A percentile compares a stretch with the other conserved stretches of the same genome.
phyloP scores from a whole-genome alignment of 2,113 vertebrate genomes.

The Parus major region DNA sequence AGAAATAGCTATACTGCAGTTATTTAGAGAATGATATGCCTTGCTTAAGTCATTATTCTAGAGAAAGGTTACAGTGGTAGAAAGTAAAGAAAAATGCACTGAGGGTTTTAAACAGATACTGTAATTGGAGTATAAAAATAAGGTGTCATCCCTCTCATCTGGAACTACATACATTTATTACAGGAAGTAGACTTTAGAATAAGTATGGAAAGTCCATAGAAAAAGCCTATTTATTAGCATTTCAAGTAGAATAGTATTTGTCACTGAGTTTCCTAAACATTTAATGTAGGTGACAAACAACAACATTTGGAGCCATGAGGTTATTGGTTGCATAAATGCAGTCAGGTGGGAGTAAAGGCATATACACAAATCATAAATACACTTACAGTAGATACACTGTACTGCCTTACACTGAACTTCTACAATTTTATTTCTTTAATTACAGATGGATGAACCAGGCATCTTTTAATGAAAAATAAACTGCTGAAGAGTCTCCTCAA shows the following conservation, averaged over 20 bases:
- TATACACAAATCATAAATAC: background rate
- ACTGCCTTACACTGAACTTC: background rate
- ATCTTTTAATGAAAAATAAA: conserved; percentile 24
- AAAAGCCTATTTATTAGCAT: background rate
- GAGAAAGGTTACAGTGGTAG: background rate
- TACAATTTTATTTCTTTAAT: background rate
- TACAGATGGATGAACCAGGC: background rate
- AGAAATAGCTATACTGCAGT: background rate
- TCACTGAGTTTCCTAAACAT: background rate
- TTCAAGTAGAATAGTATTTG: background rate
- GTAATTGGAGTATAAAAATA: background rate
- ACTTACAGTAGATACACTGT: background rate
- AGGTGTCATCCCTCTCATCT: background rate
- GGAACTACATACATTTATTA: background rate
- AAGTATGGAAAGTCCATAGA: background rate
- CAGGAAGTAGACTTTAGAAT: background rate
- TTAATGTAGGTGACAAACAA: background rate
- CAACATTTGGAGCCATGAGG: background rate
- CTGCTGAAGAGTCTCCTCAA: background rate
- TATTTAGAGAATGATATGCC: background rate
- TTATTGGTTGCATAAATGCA: background rate
- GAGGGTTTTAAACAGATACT: background rate
- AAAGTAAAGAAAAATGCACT: background rate
- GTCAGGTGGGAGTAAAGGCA: background rate
- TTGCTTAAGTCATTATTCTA: background rate